Evolutionary conservation across 2,113 vertebrate genomes (phyloP), one percentile per base, ranked within the genome.

Genomic region (Alligator sinensis): DNA sequence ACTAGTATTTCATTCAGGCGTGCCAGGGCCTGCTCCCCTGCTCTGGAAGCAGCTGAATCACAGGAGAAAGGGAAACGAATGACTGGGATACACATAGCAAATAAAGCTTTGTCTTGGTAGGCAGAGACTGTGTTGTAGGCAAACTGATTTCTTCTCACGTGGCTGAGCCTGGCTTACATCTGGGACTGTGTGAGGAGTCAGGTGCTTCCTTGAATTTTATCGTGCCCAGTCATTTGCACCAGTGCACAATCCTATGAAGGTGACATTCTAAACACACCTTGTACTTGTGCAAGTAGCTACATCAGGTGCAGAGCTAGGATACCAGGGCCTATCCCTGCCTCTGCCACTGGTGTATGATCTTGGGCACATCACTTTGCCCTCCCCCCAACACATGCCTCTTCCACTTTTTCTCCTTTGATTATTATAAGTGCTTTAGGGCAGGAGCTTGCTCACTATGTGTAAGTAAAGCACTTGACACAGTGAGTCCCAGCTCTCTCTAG

Each of bases 1-100:
- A 0, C 30, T 4, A 0, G 86, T 16, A 88, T 68, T 72, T 27
- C 30, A 66, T 21, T 92, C 74, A n/a, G 5, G 83, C 93, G 86
- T 91, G 78, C 61, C 38, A 0, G 70, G 12, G 76, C 92, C 86
- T 34, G 1, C n/a, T 55, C 90, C 77, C 70, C 3, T 1, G 28
- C 57, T 91, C 92, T 3, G 4, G 82, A 2, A 86, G 21, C 79
- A 27, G 34, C 86, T 88, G 93, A 94, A 86, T 94, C 92, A 96
- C 47, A 77, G 47, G 21, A 0, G 5, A 62, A 81, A 88, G 70
- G 92, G 91, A 88, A 90, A 90, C 47, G 81, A 5, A 75, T 88
- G 90, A 27, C 25, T 0, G 2, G 74, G 87, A 25, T 15, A 6
- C 54, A 28, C 28, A 47, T 87, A 6, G n/a, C 63, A 82, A 2